A percentile compares a stretch with the other conserved stretches of the same genome.
phyloP scores from a whole-genome alignment of 2,797 vertebrate species.

The Bradypodion pumilum region DNA sequence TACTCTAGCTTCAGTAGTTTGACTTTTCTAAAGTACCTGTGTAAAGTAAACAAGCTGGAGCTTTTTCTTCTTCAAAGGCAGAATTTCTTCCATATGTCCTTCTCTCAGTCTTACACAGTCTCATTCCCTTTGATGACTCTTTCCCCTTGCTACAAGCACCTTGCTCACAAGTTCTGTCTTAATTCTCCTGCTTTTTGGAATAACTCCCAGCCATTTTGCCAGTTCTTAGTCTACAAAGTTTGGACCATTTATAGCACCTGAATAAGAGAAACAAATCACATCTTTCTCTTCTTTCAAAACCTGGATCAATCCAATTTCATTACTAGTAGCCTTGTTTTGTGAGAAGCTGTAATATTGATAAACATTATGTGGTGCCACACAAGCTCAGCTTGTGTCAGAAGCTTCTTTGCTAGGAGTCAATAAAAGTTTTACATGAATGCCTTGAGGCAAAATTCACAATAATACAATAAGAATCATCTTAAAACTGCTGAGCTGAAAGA shows the following conservation, averaged over 20 bases:
- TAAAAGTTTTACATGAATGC: not conserved
- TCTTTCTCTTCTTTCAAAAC: not conserved
- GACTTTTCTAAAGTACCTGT: no score
- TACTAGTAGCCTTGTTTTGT: not conserved
- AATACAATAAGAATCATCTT: no score
- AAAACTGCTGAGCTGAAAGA: no score
- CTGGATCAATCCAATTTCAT: not conserved
- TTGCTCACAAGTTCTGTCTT: not conserved
- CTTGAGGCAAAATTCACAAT: not conserved
- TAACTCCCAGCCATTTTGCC: not conserved
- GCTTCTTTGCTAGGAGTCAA: not conserved
- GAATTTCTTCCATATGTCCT: not conserved
- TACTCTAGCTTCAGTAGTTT: no score
- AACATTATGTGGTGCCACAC: not conserved
- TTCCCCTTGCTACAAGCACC: not conserved
- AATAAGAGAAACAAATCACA: not conserved
- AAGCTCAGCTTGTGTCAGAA: not conserved
- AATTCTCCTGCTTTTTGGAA: not conserved
- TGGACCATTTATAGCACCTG: not conserved
- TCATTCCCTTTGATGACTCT: not conserved
- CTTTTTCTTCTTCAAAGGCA: no score
- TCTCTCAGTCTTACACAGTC: not conserved
- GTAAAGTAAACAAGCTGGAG: no score
- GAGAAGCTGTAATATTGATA: not conserved
- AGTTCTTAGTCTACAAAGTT: not conserved